phyloP scores from a whole-genome alignment of 2,113 vertebrate species.

The Dicentrarchus labrax region DNA sequence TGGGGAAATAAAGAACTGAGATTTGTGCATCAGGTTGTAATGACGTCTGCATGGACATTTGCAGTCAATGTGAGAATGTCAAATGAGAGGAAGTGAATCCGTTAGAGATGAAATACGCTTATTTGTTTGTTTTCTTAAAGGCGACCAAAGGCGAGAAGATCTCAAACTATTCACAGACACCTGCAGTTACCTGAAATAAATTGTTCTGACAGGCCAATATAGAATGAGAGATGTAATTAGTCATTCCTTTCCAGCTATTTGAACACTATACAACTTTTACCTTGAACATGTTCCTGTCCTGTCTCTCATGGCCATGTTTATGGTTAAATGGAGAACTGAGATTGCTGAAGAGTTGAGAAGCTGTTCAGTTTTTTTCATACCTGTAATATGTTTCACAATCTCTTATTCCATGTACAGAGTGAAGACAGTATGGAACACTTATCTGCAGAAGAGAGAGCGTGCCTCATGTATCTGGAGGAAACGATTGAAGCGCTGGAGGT shows the following conservation, averaged over 20 bases:
- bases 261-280: slow-evolving; percentile 46
- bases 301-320: not conserved
- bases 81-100: slow-evolving; percentile 27
- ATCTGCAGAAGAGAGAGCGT: slow-evolving; percentile 92
- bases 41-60: not conserved
- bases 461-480: slow-evolving; percentile 93
- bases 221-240: slow-evolving; percentile 12
- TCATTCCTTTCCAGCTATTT: slow-evolving; percentile 47
- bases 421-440: slow-evolving; percentile 91
- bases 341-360: not conserved
- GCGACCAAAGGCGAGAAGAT: not conserved
- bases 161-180: slow-evolving; percentile 6
- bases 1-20: slow-evolving; percentile 12
- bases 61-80: not conserved
- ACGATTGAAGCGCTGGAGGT: slow-evolving; percentile 92
- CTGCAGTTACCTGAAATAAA: slow-evolving; percentile 32
- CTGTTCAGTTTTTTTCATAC: not conserved
- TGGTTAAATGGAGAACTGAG: slow-evolving; percentile 8
- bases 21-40: not conserved
- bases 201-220: slow-evolving; percentile 28
- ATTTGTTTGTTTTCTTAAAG: slow-evolving; percentile 36
- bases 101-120: not conserved
- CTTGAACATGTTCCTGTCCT: not conserved
- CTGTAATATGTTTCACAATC: not conserved
- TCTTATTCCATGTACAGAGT: slow-evolving; percentile 82